Conservation (phyloP, 2,797 vertebrate genomes). For the Hippopotamyrus pictus region DNA sequence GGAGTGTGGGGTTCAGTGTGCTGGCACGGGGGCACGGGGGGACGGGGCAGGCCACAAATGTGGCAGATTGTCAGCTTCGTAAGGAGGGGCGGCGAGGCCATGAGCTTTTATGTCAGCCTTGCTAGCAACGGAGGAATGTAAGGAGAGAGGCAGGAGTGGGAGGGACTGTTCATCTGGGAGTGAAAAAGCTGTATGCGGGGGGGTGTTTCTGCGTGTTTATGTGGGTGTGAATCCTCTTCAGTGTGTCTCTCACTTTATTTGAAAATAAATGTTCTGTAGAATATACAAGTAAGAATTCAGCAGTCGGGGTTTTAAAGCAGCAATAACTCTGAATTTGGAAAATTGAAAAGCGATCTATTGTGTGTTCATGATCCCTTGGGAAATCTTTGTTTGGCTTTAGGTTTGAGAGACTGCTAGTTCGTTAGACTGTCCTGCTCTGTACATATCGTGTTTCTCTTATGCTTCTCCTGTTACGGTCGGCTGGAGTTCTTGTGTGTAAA, state of each 20-base stretch:
- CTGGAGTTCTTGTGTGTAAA: not conserved
- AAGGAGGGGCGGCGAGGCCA: not conserved
- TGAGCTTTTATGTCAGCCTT: not conserved
- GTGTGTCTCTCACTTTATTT: not conserved
- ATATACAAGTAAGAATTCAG: not conserved
- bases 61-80: not conserved
- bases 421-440: not conserved
- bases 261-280: not conserved
- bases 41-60: not conserved
- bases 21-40: not conserved
- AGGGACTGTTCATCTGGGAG: not conserved
- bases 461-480: not conserved
- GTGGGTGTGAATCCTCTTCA: not conserved
- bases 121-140: not conserved
- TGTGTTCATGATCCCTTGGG: not conserved
- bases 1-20: not conserved
- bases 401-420: not conserved
- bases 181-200: not conserved
- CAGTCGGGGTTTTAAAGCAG: not conserved
- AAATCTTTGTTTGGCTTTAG: not conserved
- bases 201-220: not conserved
- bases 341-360: not conserved
- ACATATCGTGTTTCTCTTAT: not conserved
- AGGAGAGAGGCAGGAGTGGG: not conserved
- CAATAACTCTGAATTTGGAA: not conserved